Percentiles rank a stretch among this genome's conserved stretches.
Evolutionary conservation across 2,888 invertebrate genomes (phyloP).

Genomic region (Macropis europaea): DNA sequence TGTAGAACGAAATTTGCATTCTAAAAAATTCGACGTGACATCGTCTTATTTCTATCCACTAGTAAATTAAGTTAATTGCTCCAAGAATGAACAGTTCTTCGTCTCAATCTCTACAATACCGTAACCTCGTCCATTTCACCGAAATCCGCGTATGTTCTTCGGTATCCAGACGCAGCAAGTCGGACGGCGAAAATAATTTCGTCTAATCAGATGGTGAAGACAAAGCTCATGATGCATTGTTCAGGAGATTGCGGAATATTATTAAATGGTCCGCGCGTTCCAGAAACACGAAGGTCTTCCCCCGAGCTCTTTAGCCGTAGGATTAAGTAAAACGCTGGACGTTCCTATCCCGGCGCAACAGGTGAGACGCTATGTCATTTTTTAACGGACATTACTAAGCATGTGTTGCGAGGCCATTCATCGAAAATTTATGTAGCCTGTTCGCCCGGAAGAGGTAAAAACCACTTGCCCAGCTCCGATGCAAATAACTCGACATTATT

Average conservation of each 20-base stretch:
- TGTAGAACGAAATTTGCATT: no score
- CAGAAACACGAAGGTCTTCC: constrained; percentile 57
- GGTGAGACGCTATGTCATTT: constrained; percentile 69
- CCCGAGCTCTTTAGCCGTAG: constrained; percentile 58
- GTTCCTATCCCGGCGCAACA: constrained; percentile 68
- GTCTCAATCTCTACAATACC: no score
- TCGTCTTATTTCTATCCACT: no score
- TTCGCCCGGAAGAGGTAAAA: constrained; percentile 9
- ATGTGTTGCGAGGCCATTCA: constrained; percentile 48
- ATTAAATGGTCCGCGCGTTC: constrained; percentile 58
- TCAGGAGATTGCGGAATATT: constrained; percentile 49
- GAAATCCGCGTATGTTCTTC: not conserved
- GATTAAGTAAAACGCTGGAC: constrained; percentile 67
- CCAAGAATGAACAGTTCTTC: no score
- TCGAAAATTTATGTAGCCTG: constrained; percentile 48
- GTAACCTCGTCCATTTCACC: no score
- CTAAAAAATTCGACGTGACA: no score
- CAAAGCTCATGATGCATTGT: constrained; percentile 39
- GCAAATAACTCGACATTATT: constrained; percentile 30
- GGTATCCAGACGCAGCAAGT: not conserved
- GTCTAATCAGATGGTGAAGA: constrained; percentile 44
- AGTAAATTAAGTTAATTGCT: no score
- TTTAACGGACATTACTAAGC: constrained; percentile 61
- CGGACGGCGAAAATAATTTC: constrained; percentile 12
- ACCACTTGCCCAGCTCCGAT: not conserved